Conservation (phyloP, 2,888 invertebrate species). For the Sinopyrophorus schimmeli region DNA sequence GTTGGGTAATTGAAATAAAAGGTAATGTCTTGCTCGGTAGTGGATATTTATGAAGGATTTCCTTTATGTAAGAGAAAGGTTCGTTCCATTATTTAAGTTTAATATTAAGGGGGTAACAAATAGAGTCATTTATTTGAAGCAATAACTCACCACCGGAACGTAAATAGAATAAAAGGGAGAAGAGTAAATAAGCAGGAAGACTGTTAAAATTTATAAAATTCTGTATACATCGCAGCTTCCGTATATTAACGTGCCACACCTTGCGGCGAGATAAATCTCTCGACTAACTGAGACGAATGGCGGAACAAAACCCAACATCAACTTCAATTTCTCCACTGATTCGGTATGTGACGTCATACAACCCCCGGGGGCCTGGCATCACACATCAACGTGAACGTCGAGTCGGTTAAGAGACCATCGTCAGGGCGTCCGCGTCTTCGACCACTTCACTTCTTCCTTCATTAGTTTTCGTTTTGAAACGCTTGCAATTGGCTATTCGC, state of each 20-base stretch:
- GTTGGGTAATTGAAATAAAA: too few species aligned
- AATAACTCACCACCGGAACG: slow-evolving; percentile 22
- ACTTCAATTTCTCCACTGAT: slow-evolving; percentile 41
- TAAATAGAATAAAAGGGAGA: slow-evolving; percentile 27
- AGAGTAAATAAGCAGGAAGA: slow-evolving; percentile 21
- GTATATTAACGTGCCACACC: slow-evolving; percentile 35
- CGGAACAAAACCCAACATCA: slow-evolving; percentile 41
- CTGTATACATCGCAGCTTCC: slow-evolving; percentile 25
- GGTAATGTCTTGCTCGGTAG: slow-evolving; percentile 16
- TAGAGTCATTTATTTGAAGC: slow-evolving; percentile 21
- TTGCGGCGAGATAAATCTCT: slow-evolving; percentile 41
- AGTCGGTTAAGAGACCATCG: slow-evolving; percentile 20
- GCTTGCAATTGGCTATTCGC: too few species aligned
- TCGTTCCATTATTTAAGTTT: slow-evolving; percentile 27
- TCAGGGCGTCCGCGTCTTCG: too few species aligned
- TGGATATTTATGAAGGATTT: slow-evolving; percentile 27
- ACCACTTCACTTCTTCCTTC: too few species aligned
- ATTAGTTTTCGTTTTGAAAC: too few species aligned
- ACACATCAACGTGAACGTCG: slow-evolving; percentile 31
- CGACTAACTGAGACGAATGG: slow-evolving; percentile 43
- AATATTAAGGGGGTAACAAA: slow-evolving; percentile 28
- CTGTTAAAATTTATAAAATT: slow-evolving; percentile 34
- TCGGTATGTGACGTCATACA: slow-evolving; percentile 32
- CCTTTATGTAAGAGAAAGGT: slow-evolving; percentile 21
- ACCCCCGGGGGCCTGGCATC: slow-evolving; percentile 30